Evolutionary conservation across 2,888 invertebrate genomes (phyloP).

Genomic region (Trissoscelio sp.): DNA sequence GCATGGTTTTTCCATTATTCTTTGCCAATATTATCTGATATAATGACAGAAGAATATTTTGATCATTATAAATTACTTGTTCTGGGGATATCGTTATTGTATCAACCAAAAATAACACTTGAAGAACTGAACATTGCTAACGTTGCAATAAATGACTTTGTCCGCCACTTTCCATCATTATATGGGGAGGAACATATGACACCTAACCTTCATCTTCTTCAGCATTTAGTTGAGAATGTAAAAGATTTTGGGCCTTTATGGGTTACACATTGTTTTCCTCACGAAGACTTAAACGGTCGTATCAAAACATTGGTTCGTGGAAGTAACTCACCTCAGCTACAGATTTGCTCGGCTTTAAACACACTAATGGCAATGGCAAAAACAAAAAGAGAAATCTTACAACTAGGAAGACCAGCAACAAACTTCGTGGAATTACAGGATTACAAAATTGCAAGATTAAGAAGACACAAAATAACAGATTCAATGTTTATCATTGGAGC

Average conservation of each 20-base stretch:
- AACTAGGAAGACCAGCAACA: neutral
- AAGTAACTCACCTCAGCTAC: constrained; percentile 25
- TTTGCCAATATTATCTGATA: constrained; percentile 24
- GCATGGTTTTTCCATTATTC: constrained; percentile 60
- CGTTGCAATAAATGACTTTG: constrained; percentile 5
- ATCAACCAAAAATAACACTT: constrained; percentile 10
- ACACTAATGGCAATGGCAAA: constrained; percentile 12
- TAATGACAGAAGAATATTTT: constrained; percentile 32
- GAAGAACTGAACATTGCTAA: constrained; percentile 22
- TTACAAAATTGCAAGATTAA: constrained; percentile 37
- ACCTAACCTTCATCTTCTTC: constrained; percentile 19
- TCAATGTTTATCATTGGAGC: constrained; percentile 27
- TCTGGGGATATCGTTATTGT: constrained; percentile 39
- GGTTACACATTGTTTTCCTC: constrained; percentile 58
- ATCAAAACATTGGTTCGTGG: constrained; percentile 39
- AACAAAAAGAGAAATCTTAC: neutral
- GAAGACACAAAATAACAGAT: constrained; percentile 22
- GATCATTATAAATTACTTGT: constrained; percentile 50
- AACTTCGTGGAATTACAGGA: neutral
- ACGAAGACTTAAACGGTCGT: constrained; percentile 58
- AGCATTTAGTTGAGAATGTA: constrained; percentile 7
- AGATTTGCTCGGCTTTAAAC: constrained; percentile 41
- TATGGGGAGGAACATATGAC: constrained; percentile 20
- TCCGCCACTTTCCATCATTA: constrained; percentile 1
- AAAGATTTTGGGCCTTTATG: constrained; percentile 45